A percentile compares a stretch with the other conserved stretches of the same genome.
These are phyloP conservation scores for Pyrochroa serraticornis DNA, from an alignment of 2,888 invertebrate genomes.

Conservation along the genomic window DNA sequence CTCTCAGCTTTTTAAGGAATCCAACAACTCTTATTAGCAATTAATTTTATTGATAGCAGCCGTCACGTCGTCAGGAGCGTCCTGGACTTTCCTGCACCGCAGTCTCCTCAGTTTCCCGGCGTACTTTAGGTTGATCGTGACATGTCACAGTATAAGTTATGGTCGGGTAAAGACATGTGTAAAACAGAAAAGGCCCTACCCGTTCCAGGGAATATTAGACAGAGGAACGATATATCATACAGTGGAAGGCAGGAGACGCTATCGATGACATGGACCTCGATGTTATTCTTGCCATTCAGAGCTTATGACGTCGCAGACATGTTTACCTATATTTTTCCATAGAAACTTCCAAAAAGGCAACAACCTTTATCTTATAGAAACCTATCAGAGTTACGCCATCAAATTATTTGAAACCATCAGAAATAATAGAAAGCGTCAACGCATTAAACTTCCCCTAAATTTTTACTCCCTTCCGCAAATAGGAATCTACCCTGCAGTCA, in stretches of 20 bases:
- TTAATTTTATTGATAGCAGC: constrained; percentile 17
- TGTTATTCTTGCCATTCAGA: constrained; percentile 3
- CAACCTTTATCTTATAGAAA: no score
- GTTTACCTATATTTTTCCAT: constrained; percentile 8
- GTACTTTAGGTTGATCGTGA: constrained; percentile 43
- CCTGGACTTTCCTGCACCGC: not conserved
- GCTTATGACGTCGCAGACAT: constrained; percentile 2
- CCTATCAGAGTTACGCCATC: not conserved
- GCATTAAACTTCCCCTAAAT: not conserved
- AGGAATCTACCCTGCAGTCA: not conserved
- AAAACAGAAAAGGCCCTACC: constrained; percentile 40
- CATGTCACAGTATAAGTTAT: constrained; percentile 49
- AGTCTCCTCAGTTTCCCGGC: constrained; percentile 1
- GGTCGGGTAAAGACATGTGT: constrained; percentile 50
- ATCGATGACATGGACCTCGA: constrained; percentile 44
- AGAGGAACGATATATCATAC: constrained; percentile 50
- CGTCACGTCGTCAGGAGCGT: constrained; percentile 1
- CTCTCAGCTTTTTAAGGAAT: constrained; percentile 18
- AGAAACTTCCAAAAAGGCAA: not conserved
- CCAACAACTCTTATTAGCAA: constrained; percentile 22
- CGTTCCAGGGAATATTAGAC: constrained; percentile 49
- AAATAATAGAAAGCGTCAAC: not conserved
- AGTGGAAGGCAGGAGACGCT: constrained; percentile 43
- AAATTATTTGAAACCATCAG: not conserved
- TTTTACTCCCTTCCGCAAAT: not conserved